Base-by-base conservation (phyloP, 2,113 vertebrate genomes). In the Clarias gariepinus region DNA sequence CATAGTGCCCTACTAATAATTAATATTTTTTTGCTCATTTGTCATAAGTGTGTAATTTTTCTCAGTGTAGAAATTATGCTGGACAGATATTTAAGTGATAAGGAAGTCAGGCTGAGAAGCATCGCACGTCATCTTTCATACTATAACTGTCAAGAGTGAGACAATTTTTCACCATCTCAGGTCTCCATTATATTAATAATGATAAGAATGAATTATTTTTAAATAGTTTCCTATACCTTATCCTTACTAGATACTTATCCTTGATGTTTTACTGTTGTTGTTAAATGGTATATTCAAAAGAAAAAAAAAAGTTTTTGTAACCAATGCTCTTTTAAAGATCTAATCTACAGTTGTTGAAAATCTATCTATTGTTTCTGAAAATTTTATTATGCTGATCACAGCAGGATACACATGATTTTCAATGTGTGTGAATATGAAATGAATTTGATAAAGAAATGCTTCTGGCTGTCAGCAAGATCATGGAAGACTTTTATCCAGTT, bases 1-100 rank as follows among this genome's bases (percentile, higher is more conserved):
- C 91, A 77, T 81, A 87, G 90, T 91, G 92, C 90, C 93, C 92
- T 91, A 90, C 86, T 89, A 93, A 94, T 93, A 93, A 94, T 92
- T 93, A 91, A 90, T 87, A 81, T 60, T 86, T 89, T 91, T 93
- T 94, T 95, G 92, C 94, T 93, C 90, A 85, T 83, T 88, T 94
- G 94, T 93, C 92, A 93, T 91, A 92, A 91, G 82, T 83, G 73
- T 60, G 90, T 91, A 90, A 90, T 91, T 94, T 91, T 92, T 93
- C 92, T 91, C 90, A 87, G 76, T 89, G 89, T 85, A 89, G 89
- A 89, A 90, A 91, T 84, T 85, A 89, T 86, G 83, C 77, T 61
- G 30, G 68, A 60, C n/a, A 36, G 28, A 55, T 86, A 71, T 86
- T 36, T 53, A 60, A 60, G 73, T 55, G 64, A 85, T 47, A 81